Base-by-base conservation (phyloP, 2,113 vertebrate genomes). In the Psittacus erithacus region DNA sequence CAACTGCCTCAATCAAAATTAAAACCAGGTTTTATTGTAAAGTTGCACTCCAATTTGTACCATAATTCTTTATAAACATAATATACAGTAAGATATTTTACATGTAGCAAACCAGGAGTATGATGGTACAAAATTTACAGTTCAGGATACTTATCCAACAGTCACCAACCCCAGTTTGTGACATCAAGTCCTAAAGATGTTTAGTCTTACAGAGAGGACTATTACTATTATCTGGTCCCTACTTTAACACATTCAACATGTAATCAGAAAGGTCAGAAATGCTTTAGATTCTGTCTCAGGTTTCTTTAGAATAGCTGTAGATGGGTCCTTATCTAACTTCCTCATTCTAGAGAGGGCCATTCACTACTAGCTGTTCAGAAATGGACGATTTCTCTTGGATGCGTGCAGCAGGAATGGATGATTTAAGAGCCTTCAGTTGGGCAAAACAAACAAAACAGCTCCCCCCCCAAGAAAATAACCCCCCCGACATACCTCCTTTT, bases 91-190 rank as follows among this genome's bases (percentile, higher is more conserved):
- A 96, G 95, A 94, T 94, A 96, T 89, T 80, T 96, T 97, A 96
- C 94, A 96, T 2, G 17, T 28, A 64, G 88, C 82, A 92, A 69
- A 86, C 52, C 29, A 82, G 83, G 71, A 1, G 0, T 71, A 18
- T 65, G 96, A 96, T 69, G 95, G 94, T 96, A 98, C 96, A 98
- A 90, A 95, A 98, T 98, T 82, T 98, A 98, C 97, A 98, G 86
- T 65, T 76, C 23, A 38, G 76, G 62, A 86, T 27, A 74, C 52
- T 88, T 76, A 63, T 80, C 80, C 1, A 9, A 81, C 1, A 1
- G 29, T 64, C 2, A 2, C 39, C 43, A 94, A 68, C 55, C 47
- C 63, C 38, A 69, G 25, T 11, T n/a, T 23, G 84, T 52, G 76
- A 76, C 83, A 92, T 13, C 49, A 15, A 64, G 50, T 14, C 65